Conservation (phyloP, 2,113 vertebrate genomes). For the Notothenia rossii region DNA sequence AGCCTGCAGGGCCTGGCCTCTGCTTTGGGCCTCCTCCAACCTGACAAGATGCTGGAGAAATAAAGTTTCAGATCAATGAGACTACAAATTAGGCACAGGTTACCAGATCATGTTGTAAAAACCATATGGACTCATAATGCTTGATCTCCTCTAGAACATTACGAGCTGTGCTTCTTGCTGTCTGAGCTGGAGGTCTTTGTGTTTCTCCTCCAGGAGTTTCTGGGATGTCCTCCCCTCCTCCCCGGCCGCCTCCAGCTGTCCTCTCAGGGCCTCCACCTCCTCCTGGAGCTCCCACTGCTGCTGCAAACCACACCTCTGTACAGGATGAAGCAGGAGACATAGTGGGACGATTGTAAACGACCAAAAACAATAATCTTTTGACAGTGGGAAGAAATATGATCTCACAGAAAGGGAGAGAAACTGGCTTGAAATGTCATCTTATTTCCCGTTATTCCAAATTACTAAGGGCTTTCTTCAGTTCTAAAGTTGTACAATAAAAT, state of each 20-base stretch:
- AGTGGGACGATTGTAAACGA: not conserved
- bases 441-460: not conserved
- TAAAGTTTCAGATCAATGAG: not conserved
- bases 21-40: constrained; percentile 59
- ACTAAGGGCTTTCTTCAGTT: no score
- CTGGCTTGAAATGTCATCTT: not conserved
- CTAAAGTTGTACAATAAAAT: no score
- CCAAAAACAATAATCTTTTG: constrained; percentile 4
- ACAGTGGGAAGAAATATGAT: constrained; percentile 7
- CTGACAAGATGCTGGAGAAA: constrained; percentile 34
- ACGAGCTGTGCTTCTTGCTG: constrained; percentile 76
- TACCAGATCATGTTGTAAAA: not conserved
- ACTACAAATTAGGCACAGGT: not conserved
- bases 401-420: not conserved
- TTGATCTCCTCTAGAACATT: not conserved
- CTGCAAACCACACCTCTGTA: constrained; percentile 76
- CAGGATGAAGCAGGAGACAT: constrained; percentile 38
- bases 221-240: constrained; percentile 68
- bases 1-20: constrained; percentile 38
- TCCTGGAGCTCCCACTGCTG: constrained; percentile 77
- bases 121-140: not conserved
- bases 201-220: constrained; percentile 75
- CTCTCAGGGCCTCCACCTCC: constrained; percentile 73
- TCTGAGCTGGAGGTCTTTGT: constrained; percentile 76
- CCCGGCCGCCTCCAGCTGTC: constrained; percentile 76